Evolutionary conservation across 2,113 vertebrate genomes (phyloP).

Genomic region (Odocoileus virginianus): DNA sequence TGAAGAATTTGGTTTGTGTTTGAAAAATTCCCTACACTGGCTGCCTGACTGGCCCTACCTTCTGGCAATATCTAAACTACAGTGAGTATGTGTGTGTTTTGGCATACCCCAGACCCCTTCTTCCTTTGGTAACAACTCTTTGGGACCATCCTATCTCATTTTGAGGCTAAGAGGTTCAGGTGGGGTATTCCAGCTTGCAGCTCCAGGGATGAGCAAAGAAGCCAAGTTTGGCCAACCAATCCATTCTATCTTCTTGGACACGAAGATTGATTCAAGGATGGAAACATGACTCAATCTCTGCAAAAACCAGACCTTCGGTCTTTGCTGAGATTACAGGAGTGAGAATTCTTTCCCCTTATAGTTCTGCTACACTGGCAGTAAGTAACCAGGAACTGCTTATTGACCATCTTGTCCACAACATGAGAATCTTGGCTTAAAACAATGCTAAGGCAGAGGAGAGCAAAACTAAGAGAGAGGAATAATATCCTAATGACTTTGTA

Average conservation of each 20-base stretch:
- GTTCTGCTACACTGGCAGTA: background rate
- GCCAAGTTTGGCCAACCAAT: no score
- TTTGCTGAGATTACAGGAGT: background rate
- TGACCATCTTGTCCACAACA: background rate
- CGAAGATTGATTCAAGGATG: background rate
- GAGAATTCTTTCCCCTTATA: background rate
- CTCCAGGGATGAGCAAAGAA: background rate
- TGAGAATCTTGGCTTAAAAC: background rate
- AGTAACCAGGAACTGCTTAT: background rate
- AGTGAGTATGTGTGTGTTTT: background rate
- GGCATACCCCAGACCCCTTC: background rate
- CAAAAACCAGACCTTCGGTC: background rate
- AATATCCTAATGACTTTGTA: background rate
- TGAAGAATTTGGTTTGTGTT: background rate
- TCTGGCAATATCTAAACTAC: background rate
- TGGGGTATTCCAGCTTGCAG: background rate
- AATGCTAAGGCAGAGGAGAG: background rate
- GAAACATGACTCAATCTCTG: background rate
- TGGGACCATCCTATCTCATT: background rate
- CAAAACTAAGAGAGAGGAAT: background rate
- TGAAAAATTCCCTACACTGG: background rate
- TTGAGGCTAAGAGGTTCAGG: background rate
- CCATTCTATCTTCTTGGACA: background rate
- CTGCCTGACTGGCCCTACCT: accelerated
- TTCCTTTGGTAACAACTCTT: background rate